A percentile compares a stretch with the other conserved stretches of the same genome.
phyloP scores from a whole-genome alignment of 2,888 invertebrate species.

The Plemyria rubiginata region DNA sequence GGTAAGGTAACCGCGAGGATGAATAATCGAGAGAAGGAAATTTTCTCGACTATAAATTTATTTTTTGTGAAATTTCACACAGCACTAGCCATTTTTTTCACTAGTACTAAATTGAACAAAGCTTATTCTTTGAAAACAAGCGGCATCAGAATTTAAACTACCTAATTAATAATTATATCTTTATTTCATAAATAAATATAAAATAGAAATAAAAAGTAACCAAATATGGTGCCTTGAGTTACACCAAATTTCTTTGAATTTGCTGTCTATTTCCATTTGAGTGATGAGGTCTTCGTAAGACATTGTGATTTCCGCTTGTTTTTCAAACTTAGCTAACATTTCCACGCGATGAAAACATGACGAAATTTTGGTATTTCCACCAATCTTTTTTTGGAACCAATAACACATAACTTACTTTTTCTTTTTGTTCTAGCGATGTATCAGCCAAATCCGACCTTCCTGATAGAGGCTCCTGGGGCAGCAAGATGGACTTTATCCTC shows the following conservation, averaged over 20 bases:
- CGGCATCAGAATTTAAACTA: too few relatives aligned
- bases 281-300: not conserved
- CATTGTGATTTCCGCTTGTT: too few relatives aligned
- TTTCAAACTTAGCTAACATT: too few relatives aligned
- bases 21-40: too few relatives aligned
- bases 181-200: not conserved
- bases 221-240: conserved; percentile 1
- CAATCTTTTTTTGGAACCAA: too few relatives aligned
- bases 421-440: conserved; percentile 60
- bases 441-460: conserved; percentile 83
- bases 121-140: too few relatives aligned
- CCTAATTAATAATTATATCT: too few relatives aligned
- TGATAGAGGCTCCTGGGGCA: conserved; percentile 95
- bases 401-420: not conserved
- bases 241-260: not conserved
- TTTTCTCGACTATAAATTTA: not conserved
- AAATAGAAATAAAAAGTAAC: not conserved
- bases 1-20: conserved; percentile 53
- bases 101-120: too few relatives aligned
- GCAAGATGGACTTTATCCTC: conserved; percentile 96
- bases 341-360: too few relatives aligned
- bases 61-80: too few relatives aligned
- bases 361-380: too few relatives aligned
- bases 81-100: too few relatives aligned
- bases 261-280: not conserved